Base-by-base conservation (phyloP, 2,797 vertebrate genomes). In the Sebastes elongatus region DNA sequence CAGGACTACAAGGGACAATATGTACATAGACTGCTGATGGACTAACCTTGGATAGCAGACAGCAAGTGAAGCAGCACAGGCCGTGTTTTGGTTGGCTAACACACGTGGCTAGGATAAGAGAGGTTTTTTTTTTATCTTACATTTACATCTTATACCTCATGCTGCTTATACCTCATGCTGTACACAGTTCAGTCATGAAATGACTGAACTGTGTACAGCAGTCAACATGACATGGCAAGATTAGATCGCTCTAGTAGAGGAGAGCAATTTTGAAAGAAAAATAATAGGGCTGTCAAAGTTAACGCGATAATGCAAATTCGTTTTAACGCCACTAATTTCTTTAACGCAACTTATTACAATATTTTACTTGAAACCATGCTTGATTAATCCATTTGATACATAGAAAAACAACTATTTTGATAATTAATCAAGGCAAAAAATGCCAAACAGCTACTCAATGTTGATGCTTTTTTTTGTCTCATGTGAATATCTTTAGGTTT, bases 11-110 rank as follows among this genome's bases (percentile, higher is more conserved):
- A 56, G 35, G 27, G 81, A 70, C 60, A 67, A 30, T 7, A 56
- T 28, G 59, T 8, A 55, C 53, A 42, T 0, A 16, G 80, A 49
- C 27, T 27, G 64, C 68, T 78, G 64, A 76, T 9, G 49, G 75
- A 70, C 16, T n/a, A 68, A 76, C 68, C 65, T 79, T 64, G 61
- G 57, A 69, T 23, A 72, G 53, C 62, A 65, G 57, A 66, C n/a
- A 76, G 53, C 62, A 14, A 49, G 16, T 28, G 56, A 71, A 27
- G 64, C 62, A 49, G 27, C 10, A 23, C 14, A 60, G 38, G 22
- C 5, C 18, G 1, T 71, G 38, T 73, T 64, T 53, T 52, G 42
- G 46, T 60, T 53, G 18, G 35, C 27, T 65, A 28, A 64, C 70
- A 68, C 35, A 64, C 4, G 4, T 30, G 5, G 16, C 5, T 16